Percentiles rank a stretch among this genome's conserved stretches.
phyloP scores from a whole-genome alignment of 2,888 invertebrate genomes.

The Noctua comes region DNA sequence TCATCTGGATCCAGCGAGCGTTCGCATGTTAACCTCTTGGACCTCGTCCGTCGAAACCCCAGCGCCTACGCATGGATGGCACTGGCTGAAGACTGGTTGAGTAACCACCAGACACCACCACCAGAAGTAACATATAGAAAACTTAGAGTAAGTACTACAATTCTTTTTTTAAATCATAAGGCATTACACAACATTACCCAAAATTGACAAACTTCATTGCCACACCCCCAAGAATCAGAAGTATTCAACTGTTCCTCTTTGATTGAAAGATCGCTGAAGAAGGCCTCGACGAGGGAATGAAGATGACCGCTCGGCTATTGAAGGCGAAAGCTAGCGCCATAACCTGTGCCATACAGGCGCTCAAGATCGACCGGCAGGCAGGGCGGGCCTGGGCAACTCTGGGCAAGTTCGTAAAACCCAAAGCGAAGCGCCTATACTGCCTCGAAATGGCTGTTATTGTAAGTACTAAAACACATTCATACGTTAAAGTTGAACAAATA shows the following conservation, averaged over 20 bases:
- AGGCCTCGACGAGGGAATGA: not conserved
- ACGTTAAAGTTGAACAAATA: too few relatives aligned
- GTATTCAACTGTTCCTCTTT: not conserved
- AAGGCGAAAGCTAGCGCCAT: conserved; percentile 67
- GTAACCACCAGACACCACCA: not conserved
- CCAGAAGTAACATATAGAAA: not conserved
- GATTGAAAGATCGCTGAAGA: conserved; percentile 1
- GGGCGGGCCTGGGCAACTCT: conserved; percentile 82
- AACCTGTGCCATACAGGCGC: conserved; percentile 81
- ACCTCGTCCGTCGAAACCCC: conserved; percentile 80
- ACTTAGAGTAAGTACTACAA: conserved; percentile 2
- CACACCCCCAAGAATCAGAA: not conserved
- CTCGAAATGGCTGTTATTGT: conserved; percentile 79
- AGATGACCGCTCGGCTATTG: not conserved
- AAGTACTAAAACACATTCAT: conserved; percentile 36
- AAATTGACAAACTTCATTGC: not conserved
- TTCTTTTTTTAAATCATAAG: not conserved
- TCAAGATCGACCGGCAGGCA: conserved; percentile 80
- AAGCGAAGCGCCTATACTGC: conserved; percentile 78
- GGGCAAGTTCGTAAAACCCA: conserved; percentile 74
- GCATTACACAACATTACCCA: not conserved
- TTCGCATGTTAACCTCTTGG: conserved; percentile 74
- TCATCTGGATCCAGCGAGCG: conserved; percentile 72
- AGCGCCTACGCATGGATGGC: conserved; percentile 85
- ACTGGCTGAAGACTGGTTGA: conserved; percentile 82